Conservation (phyloP, 2,888 invertebrate species). For the Gisinianus flammeolus region DNA sequence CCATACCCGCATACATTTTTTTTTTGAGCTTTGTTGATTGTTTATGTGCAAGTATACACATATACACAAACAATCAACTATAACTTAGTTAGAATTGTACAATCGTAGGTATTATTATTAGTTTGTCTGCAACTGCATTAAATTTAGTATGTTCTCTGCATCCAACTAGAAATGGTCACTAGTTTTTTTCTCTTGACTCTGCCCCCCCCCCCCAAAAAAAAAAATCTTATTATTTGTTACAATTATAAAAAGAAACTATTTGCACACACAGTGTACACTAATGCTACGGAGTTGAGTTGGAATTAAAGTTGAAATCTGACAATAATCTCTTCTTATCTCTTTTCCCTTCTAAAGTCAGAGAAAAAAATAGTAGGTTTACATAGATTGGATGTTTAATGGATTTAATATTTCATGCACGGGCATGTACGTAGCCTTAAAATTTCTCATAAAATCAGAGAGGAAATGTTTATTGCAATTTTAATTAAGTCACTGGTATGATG, state of each 20-base stretch:
- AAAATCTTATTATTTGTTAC: neutral
- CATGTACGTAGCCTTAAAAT: slow-evolving; percentile 5
- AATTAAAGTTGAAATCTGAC: neutral
- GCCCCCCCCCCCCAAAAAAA: no score
- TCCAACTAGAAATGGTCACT: neutral
- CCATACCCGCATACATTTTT: slow-evolving; percentile 26
- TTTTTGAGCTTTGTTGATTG: neutral
- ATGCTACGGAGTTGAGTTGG: neutral
- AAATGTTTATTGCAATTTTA: slow-evolving; percentile 51
- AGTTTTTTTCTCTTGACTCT: neutral
- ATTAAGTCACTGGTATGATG: slow-evolving; percentile 46
- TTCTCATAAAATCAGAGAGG: slow-evolving; percentile 36
- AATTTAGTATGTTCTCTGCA: neutral
- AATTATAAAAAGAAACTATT: neutral
- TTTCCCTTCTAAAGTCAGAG: neutral
- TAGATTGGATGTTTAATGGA: neutral
- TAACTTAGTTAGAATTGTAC: neutral
- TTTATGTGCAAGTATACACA: neutral
- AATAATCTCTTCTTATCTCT: slow-evolving; percentile 3
- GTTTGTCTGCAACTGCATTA: neutral
- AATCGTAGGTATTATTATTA: neutral
- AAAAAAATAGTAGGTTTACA: neutral
- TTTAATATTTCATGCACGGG: neutral
- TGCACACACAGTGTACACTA: neutral
- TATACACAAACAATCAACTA: neutral